These are phyloP conservation scores for Muscidifurax raptorellus DNA, from an alignment of 1,140 invertebrate species.

Conservation along the genomic window DNA sequence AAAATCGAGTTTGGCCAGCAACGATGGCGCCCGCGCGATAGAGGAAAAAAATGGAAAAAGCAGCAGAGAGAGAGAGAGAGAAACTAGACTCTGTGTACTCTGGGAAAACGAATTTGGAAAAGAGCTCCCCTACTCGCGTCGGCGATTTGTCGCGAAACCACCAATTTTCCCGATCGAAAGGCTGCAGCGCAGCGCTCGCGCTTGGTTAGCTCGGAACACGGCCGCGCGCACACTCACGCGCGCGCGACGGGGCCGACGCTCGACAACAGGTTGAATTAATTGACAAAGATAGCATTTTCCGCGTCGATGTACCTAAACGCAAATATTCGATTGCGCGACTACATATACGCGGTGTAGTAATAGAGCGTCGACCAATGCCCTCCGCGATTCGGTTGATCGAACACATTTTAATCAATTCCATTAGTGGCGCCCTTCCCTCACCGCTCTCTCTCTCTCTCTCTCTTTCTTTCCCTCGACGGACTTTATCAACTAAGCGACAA, in stretches of 20 bases:
- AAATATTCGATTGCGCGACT: constrained; percentile 68
- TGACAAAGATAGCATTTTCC: constrained; percentile 74
- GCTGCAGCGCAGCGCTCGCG: neutral
- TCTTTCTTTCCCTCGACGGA: constrained; percentile 33
- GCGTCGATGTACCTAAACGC: constrained; percentile 69
- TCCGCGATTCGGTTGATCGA: constrained; percentile 70
- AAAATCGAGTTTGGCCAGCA: constrained; percentile 3
- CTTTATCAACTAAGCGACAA: constrained; percentile 60
- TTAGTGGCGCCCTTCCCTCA: constrained; percentile 69
- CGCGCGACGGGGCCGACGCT: neutral
- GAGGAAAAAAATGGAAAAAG: neutral
- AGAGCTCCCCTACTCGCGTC: neutral
- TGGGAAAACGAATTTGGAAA: constrained; percentile 34
- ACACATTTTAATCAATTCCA: constrained; percentile 77
- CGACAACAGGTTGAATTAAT: constrained; percentile 74
- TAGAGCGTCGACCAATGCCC: neutral
- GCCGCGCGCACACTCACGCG: neutral
- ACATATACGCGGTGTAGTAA: constrained; percentile 42
- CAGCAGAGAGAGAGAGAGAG: constrained; percentile 5
- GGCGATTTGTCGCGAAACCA: constrained; percentile 55
- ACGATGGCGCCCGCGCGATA: neutral
- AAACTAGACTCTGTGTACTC: neutral
- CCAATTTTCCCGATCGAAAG: constrained; percentile 61
- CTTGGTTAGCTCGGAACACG: constrained; percentile 12
- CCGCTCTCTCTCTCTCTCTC: constrained; percentile 46